Evolutionary conservation across 2,797 vertebrate genomes (phyloP), one percentile per base, ranked within the genome.

Genomic region (Pangasius larnaudii): DNA sequence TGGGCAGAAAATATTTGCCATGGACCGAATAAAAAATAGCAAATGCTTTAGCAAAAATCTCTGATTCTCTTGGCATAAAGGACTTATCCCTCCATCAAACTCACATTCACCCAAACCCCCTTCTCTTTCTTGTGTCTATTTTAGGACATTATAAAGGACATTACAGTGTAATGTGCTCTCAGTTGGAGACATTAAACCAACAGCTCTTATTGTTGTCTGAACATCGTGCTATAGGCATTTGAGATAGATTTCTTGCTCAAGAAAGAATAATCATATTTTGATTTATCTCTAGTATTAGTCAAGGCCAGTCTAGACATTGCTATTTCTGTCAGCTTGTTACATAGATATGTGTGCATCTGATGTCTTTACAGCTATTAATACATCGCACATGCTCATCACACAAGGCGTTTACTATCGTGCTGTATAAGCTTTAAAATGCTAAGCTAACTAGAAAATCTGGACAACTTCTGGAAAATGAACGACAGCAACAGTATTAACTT

Each of bases 141-240:
- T 90, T 90, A 49, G 89, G 81, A 88, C 27, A 39, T 39, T 39
- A 39, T 39, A 59, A 67, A 49, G 84, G 74, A 86, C 90, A 85
- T 92, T 86, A 91, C 87, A 95, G 94, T 94, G 92, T 92, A 90
- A 71, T 88, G 49, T 59, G 90, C 81, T 86, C 89, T 87, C 91
- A 88, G 92, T 88, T 80, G 78, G 82, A 91, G 82, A 82, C 84
- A 67, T 69, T 69, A 36, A 89, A 75, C 53, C 42, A 89, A 74
- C 87, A 92, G 86, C 91, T 86, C 16, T 22, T 74, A 58, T 85
- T 93, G 46, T 90, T 88, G 85, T 83, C 79, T 87, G 30, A 22
- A 27, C 27, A 51, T n/a, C 33, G 51, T 16, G 13, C 42, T 51
- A n/a, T n/a, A 51, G 13, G n/a, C 46, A 75, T 74, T 14, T 46